Percentiles rank a stretch among this genome's conserved stretches.
These are phyloP conservation scores for Rhimphoctona megacephalus DNA, from an alignment of 2,888 invertebrate species.

Conservation along the genomic window DNA sequence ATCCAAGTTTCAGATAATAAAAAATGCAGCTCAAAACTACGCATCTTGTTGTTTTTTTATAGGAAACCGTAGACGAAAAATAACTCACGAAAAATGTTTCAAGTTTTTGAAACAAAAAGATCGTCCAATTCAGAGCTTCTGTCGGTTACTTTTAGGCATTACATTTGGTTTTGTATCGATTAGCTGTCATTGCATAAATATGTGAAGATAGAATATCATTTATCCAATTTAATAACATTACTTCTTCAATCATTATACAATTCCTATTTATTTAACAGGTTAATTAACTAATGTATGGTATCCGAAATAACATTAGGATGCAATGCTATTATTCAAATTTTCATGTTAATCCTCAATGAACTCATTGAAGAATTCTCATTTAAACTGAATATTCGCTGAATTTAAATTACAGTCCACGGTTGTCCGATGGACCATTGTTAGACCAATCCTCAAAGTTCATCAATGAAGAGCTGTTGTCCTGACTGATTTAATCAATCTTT, in stretches of 20 bases:
- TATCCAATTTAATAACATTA: neutral
- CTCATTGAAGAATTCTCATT: neutral
- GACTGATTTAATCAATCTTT: no score
- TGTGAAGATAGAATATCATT: neutral
- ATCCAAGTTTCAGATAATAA: no score
- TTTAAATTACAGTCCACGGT: neutral
- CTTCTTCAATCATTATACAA: neutral
- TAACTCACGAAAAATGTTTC: neutral
- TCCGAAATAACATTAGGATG: neutral
- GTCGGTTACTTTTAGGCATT: neutral
- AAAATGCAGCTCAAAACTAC: no score
- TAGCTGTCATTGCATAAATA: neutral
- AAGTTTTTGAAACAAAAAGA: neutral
- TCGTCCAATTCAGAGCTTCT: neutral
- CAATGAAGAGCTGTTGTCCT: no score
- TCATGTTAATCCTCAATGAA: neutral
- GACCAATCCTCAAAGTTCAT: no score
- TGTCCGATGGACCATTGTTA: no score
- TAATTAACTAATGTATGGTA: neutral
- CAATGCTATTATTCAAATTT: neutral
- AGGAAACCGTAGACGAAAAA: neutral
- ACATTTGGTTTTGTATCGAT: neutral
- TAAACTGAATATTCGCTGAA: neutral
- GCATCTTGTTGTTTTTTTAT: no score
- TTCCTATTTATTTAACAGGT: neutral